Evolutionary conservation across 2,888 invertebrate species (phyloP), one percentile per base, ranked within the genome.

Genomic region (Polydrusus pterygomalis): DNA sequence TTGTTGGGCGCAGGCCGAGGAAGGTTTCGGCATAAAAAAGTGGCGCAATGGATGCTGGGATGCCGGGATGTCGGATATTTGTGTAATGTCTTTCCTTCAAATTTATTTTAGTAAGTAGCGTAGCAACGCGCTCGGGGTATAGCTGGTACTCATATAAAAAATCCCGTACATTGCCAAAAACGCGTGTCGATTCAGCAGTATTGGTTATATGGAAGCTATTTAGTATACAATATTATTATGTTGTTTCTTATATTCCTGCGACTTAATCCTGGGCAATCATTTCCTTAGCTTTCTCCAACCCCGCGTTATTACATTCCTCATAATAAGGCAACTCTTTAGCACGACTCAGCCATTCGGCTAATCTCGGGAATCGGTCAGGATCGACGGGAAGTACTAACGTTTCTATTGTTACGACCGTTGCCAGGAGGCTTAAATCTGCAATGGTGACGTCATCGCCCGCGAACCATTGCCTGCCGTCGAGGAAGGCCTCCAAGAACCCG

Each of bases 391-490:
- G 89, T 7, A 89, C 63, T 20, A 91, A 77, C 18, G 87, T 78
- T 75, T 87, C 84, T 17, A 89, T 80, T 0, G 90, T 89, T 15
- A 88, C 88, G 10, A 90, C 80, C 1, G 90, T 89, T 1, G 89
- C 79, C 30, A 84, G 75, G 30, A 83, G 78, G 70, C 83, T 82
- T n/a, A 86, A 74, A 77, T 87, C 87, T 9, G 86, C 86, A 20
- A 87, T 82, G 0, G 86, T 84, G 47, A 86, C 68, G 5, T 82
- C 79, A 43, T 84, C 81, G 7, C 85, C 86, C 0, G 78, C 79
- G 5, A 80, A 64, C 79, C 79, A 80, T 25, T 74, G 45, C 64
- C 77, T 40, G 63, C 80, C 82, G 11, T 81, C 79, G 40, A 87
- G 79, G 71, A 85, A 85, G 34, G 75, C 81, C 63, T 87, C 86